Conservation (phyloP, 2,888 invertebrate genomes). For the Agrilus cyanescens region DNA sequence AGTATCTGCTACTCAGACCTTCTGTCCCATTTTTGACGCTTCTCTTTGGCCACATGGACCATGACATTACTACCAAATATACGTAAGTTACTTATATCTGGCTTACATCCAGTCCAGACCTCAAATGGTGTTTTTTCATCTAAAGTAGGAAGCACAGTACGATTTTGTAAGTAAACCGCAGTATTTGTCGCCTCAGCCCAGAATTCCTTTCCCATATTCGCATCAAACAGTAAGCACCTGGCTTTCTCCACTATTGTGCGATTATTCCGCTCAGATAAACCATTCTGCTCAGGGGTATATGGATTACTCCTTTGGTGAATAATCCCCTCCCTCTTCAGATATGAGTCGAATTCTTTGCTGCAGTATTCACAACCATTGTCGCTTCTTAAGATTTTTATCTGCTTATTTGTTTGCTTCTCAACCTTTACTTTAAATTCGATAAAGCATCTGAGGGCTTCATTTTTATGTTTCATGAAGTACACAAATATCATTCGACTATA, state of each 20-base stretch:
- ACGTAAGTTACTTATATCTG: conserved; percentile 16
- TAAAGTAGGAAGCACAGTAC: conserved; percentile 2
- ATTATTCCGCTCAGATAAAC: too few species aligned
- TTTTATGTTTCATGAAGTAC: too few species aligned
- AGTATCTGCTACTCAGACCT: conserved; percentile 6
- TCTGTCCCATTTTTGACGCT: conserved; percentile 8
- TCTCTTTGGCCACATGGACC: conserved; percentile 7
- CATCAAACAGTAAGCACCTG: conserved; percentile 10
- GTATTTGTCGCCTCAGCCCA: conserved; percentile 3
- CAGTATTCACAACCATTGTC: too few species aligned
- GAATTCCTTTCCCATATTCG: neutral
- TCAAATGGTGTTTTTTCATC: conserved; percentile 9
- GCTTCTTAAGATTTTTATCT: too few species aligned
- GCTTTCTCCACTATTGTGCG: conserved; percentile 20
- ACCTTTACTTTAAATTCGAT: too few species aligned
- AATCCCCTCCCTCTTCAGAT: too few species aligned
- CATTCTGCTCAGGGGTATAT: too few species aligned
- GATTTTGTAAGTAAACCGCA: conserved; percentile 6
- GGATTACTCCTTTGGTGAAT: too few species aligned
- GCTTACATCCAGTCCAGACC: conserved; percentile 10
- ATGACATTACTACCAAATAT: conserved; percentile 6
- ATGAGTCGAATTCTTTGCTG: too few species aligned
- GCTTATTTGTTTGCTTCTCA: too few species aligned
- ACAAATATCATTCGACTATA: too few species aligned
- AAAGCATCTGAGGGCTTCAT: too few species aligned